Base-by-base conservation (phyloP, 2,797 vertebrate species). In the Typhlichthys eigenmanni region DNA sequence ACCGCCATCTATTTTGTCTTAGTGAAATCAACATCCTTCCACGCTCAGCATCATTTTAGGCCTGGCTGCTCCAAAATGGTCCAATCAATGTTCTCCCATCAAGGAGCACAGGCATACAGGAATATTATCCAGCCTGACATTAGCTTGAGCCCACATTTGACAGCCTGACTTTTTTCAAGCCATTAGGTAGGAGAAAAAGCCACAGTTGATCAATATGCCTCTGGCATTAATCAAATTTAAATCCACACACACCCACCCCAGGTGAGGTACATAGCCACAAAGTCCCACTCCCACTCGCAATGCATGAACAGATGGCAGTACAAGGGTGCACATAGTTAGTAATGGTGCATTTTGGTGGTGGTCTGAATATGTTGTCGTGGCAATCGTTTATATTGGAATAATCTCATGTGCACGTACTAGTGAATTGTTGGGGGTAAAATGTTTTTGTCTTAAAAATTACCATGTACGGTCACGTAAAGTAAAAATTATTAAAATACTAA, bases 21-120 rank as follows among this genome's bases (percentile, higher is more conserved):
- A 71, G 57, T 68, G 72, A 80, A 87, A 88, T 87, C 78, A 83
- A 86, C 80, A 75, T 64, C 62, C 77, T 76, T 82, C 68, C 72
- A 69, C 13, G 47, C 69, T 81, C 65, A 69, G 66, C 66, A 71
- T 88, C 68, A 90, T 91, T 92, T 90, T 84, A 89, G 82, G 86
- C 71, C 69, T 88, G 85, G 63, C 78, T 86, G 88, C 82, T 46
- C 68, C 58, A 76, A 84, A 83, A 81, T 76, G 79, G 74, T 55
- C 64, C 76, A 69, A 62, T 82, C 76, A 69, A 62, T 82, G 81
- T 81, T 69, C 71, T 66, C 61, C 52, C 17, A 49, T 47, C 62
- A 61, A 48, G 14, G 55, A 57, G 50, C 5, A 54, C 64, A 63
- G 68, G 58, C 68, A 62, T 80, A 61, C 57, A 70, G 80, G 78